Conservation (phyloP, 2,113 vertebrate species). For the Podocnemis expansa region DNA sequence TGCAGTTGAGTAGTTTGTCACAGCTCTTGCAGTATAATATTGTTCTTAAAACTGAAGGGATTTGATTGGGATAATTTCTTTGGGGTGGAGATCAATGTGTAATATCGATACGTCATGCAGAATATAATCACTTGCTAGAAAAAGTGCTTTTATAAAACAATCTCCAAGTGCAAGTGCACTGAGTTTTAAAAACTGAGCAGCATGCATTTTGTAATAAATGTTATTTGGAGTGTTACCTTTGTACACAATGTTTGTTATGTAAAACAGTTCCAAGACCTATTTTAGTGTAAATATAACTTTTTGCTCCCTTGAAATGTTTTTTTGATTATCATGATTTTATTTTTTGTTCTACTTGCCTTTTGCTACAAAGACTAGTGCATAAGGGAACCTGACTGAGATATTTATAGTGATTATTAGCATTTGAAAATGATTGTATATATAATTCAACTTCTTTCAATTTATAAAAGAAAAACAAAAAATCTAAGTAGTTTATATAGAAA, state of each 20-base stretch:
- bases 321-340: not conserved
- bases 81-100: not conserved
- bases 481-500: not conserved
- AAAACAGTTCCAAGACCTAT: not conserved
- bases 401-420: not conserved
- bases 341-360: not conserved
- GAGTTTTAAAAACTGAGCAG: not conserved
- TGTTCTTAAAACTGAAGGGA: not conserved
- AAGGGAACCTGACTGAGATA: not conserved
- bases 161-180: not conserved
- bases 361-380: not conserved
- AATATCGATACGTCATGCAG: not conserved
- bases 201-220: not conserved
- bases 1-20: not conserved
- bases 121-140: not conserved
- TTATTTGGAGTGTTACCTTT: not conserved
- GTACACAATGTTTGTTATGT: not conserved
- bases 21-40: not conserved
- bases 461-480: not conserved
- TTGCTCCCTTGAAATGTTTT: not conserved
- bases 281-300: not conserved
- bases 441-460: not conserved
- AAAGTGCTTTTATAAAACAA: not conserved
- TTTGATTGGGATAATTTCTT: not conserved
- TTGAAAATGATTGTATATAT: not conserved